Percentiles rank a stretch among this genome's conserved stretches.
These are phyloP conservation scores for Drosophila teissieri DNA, from an alignment of 1,140 invertebrate species.

Conservation along the genomic window DNA sequence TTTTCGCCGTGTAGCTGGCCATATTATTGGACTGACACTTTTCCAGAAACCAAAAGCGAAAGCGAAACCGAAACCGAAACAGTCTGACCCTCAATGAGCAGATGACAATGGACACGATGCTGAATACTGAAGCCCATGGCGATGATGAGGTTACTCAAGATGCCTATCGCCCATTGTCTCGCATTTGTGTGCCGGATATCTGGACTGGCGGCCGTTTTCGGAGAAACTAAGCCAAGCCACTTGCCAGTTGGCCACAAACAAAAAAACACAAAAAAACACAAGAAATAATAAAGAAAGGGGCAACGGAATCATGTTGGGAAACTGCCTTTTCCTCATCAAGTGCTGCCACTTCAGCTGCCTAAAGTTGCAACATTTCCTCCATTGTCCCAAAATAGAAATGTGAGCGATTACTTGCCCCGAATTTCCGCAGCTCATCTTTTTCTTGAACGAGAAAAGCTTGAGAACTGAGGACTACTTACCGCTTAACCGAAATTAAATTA, in stretches of 20 bases:
- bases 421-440: constrained; percentile 13
- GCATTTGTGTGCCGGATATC: constrained; percentile 50
- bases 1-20: background rate
- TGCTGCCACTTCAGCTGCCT: constrained; percentile 32
- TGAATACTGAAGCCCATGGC: constrained; percentile 14
- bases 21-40: constrained; percentile 21
- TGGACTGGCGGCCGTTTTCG: constrained; percentile 35
- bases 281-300: constrained; percentile 1
- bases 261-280: background rate
- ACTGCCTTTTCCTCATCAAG: constrained; percentile 43
- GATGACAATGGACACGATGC: constrained; percentile 40
- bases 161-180: constrained; percentile 51
- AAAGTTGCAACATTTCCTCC: constrained; percentile 17
- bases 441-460: constrained; percentile 3
- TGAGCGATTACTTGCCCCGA: constrained; percentile 4
- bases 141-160: constrained; percentile 43
- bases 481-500: too few relatives aligned
- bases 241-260: constrained; percentile 24
- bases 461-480: background rate
- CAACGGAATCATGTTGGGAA: constrained; percentile 36
- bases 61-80: constrained; percentile 13
- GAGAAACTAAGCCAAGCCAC: constrained; percentile 47
- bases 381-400: constrained; percentile 20
- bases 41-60: constrained; percentile 15
- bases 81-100: constrained; percentile 4